Evolutionary conservation across 2,888 invertebrate genomes (phyloP).

Genomic region (Parelbella ahira): DNA sequence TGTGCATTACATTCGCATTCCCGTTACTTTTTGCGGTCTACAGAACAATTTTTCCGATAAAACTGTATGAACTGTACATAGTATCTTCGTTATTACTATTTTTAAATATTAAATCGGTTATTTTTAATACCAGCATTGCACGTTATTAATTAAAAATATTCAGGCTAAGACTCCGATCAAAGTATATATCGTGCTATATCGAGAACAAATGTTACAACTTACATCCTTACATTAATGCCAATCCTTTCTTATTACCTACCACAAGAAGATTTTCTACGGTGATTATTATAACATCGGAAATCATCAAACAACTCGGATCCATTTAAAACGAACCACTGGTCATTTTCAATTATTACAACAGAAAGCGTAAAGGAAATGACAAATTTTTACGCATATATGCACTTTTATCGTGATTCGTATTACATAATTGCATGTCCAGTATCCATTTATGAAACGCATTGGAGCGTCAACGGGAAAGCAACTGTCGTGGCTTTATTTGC

Average conservation of each 20-base stretch:
- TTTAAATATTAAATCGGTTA: no score
- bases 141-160: no score
- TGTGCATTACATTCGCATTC: conserved; percentile 33
- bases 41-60: no score
- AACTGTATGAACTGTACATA: no score
- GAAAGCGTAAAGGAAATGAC: conserved; percentile 20
- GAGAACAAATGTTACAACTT: no score
- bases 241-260: no score
- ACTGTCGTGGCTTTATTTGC: conserved; percentile 34
- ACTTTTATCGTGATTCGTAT: conserved; percentile 21
- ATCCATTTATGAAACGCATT: conserved; percentile 37
- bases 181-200: no score
- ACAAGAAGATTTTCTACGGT: conserved; percentile 10
- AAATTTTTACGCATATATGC: conserved; percentile 22
- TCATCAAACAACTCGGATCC: conserved; percentile 10
- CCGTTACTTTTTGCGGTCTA: conserved; percentile 29
- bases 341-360: conserved; percentile 12
- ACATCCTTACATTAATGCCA: no score
- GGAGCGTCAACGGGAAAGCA: conserved; percentile 37
- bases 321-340: conserved; percentile 10
- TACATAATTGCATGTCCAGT: conserved; percentile 37
- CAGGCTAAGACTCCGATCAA: no score
- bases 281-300: conserved; percentile 7
- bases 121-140: no score
- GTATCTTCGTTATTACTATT: no score